Evolutionary conservation across 2,888 invertebrate species (phyloP), one percentile per base, ranked within the genome.

Genomic region (Ectemnius continuus): DNA sequence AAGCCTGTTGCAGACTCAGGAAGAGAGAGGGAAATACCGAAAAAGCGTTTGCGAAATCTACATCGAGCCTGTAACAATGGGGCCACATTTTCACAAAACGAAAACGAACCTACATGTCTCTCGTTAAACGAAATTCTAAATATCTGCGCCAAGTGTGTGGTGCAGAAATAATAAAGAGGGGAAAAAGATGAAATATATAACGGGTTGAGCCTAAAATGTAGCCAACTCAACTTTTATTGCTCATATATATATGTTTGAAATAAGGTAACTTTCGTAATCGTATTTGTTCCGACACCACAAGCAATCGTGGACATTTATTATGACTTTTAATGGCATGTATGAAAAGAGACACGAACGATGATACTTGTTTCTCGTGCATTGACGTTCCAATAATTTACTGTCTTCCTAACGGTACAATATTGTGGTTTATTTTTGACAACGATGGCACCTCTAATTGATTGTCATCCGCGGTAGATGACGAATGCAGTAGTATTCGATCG

Each of bases 31-130:
- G 68, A 72, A 68, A 62, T 73, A 75, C 52, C 14, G n/a, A 52
- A 52, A 76, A 60, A 66, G 62, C 60, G 62, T 82, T 84, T 80
- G 71, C 67, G 60, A 70, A 79, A 60, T 73, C 73, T 75, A 88
- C 88, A 87, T 88, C 87, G 88, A 89, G 89, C 88, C 90, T 90
- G 89, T 88, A 85, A 88, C 85, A 85, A 86, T 86, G 90, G 89
- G 89, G 90, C 89, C 90, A 89, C 89, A 90, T 90, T 90, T 90
- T 90, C 88, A 87, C 86, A 85, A 85, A 83, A 63, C 70, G 75
- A 76, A 66, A 76, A 83, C 78, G 74, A 82, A 58, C 62, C 66
- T 57, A 75, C 79, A 75, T 79, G 82, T 87, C 75, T 82, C 79
- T 85, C 83, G 79, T 84, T 70, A 73, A 77, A 60, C 87, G 83